Conservation (phyloP, 35 echinoderm and acorn worm species). For the Patiria miniata region DNA sequence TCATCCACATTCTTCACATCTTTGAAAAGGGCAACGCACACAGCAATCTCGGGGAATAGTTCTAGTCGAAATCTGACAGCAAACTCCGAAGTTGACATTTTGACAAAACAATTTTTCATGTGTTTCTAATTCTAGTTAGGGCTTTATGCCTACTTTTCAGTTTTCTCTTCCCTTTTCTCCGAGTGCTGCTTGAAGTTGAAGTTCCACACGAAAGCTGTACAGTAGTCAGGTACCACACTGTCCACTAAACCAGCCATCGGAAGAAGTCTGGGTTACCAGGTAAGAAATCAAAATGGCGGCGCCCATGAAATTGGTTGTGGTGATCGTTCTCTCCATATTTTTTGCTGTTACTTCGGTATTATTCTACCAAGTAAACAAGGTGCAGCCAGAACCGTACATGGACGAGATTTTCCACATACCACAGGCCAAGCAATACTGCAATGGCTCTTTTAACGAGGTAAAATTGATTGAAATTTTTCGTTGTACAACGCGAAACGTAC, state of each 20-base stretch:
- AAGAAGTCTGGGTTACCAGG: background rate
- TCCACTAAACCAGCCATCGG: background rate
- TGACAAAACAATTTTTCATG: too few species aligned
- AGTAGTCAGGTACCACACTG: background rate
- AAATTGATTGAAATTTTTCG: background rate
- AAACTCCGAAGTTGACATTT: background rate
- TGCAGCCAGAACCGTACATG: conserved; percentile 87
- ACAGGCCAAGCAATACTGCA: conserved; percentile 91
- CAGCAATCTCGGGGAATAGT: conserved; percentile 19
- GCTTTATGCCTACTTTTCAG: too few species aligned
- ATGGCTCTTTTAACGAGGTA: conserved; percentile 94
- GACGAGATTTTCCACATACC: conserved; percentile 98
- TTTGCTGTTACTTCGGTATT: conserved; percentile 47
- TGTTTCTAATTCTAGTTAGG: too few species aligned
- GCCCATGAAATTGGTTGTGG: conserved; percentile 25
- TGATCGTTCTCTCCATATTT: conserved; percentile 52
- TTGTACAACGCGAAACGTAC: too few species aligned
- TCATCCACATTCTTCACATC: conserved; percentile 35
- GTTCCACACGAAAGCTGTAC: too few species aligned
- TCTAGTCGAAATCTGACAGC: conserved; percentile 5
- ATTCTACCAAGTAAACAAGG: conserved; percentile 78
- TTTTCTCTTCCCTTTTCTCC: too few species aligned
- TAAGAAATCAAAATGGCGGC: conserved; percentile 26
- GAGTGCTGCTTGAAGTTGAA: too few species aligned
- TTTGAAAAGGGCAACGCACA: conserved; percentile 27